A percentile compares a stretch with the other conserved stretches of the same genome.
phyloP scores from a whole-genome alignment of 2,797 vertebrate genomes.

The Cottoperca gobio region DNA sequence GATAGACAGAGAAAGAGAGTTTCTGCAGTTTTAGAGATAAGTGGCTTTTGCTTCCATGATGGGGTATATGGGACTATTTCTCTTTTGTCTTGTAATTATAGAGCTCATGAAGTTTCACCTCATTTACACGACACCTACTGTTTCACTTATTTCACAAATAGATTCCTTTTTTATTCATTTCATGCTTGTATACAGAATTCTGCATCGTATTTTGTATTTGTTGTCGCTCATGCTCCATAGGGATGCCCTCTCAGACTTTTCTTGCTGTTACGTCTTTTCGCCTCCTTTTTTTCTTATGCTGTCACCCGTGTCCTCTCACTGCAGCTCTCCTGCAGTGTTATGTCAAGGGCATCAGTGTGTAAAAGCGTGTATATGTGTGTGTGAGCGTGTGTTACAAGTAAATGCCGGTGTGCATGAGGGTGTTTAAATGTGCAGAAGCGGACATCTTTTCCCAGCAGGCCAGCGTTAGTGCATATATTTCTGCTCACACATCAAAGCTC shows the following conservation, averaged over 20 bases:
- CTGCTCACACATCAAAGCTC: constrained; percentile 17
- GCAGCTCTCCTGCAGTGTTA: constrained; percentile 31
- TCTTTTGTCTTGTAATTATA: neutral
- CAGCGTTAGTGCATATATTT: neutral
- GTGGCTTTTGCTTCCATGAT: constrained; percentile 2
- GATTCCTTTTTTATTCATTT: neutral
- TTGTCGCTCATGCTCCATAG: neutral
- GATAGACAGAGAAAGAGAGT: constrained; percentile 9
- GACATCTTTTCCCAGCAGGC: constrained; percentile 36
- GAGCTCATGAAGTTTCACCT: neutral
- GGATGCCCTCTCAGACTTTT: neutral
- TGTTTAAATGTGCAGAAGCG: constrained; percentile 32
- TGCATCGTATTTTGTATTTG: neutral
- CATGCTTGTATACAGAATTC: neutral
- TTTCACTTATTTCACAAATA: neutral
- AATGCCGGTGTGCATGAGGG: neutral
- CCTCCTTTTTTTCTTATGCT: neutral
- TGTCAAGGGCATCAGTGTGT: constrained; percentile 44
- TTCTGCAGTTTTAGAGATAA: constrained; percentile 28
- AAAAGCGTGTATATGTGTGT: neutral
- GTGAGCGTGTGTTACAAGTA: neutral
- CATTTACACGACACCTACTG: neutral
- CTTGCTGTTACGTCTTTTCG: neutral
- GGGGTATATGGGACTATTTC: neutral
- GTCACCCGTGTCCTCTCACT: constrained; percentile 1